phyloP scores from a whole-genome alignment of 2,113 vertebrate genomes.

The Phylloscopus trochiloides region DNA sequence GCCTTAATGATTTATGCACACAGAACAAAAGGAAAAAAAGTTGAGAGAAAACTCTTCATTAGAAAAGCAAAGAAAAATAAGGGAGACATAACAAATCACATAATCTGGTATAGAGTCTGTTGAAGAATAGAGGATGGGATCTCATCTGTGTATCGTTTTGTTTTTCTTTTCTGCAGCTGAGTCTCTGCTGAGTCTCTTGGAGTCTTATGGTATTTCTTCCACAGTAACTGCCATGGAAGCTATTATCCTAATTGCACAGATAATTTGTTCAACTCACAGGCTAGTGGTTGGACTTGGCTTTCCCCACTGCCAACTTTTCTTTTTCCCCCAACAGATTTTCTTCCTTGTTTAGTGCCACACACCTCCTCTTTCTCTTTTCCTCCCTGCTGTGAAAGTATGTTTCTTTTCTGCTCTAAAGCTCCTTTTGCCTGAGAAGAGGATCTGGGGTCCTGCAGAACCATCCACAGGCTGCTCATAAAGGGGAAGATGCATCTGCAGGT shows the following conservation, averaged over 20 bases:
- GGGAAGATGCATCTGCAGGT: neutral
- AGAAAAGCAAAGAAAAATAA: neutral
- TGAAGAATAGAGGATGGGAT: neutral
- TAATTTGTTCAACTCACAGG: neutral
- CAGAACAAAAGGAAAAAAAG: neutral
- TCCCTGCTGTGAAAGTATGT: neutral
- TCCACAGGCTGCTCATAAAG: neutral
- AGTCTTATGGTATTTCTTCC: neutral
- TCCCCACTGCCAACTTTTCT: neutral
- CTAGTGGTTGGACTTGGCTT: slow-evolving; percentile 7
- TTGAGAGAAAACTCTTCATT: neutral
- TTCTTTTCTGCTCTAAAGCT: neutral
- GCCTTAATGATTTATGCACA: neutral
- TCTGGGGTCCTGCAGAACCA: neutral
- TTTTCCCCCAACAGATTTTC: neutral
- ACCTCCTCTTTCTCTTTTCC: neutral
- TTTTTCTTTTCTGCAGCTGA: neutral
- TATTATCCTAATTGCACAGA: slow-evolving; percentile 25
- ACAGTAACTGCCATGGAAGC: slow-evolving; percentile 9
- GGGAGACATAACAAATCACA: neutral
- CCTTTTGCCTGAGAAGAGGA: neutral
- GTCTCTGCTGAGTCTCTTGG: neutral
- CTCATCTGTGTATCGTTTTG: neutral
- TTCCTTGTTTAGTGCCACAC: slow-evolving; percentile 10
- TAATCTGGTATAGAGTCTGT: neutral